These are phyloP conservation scores for Drosophila pallidifrons DNA, from an alignment of 1,140 invertebrate genomes.

Conservation along the genomic window DNA sequence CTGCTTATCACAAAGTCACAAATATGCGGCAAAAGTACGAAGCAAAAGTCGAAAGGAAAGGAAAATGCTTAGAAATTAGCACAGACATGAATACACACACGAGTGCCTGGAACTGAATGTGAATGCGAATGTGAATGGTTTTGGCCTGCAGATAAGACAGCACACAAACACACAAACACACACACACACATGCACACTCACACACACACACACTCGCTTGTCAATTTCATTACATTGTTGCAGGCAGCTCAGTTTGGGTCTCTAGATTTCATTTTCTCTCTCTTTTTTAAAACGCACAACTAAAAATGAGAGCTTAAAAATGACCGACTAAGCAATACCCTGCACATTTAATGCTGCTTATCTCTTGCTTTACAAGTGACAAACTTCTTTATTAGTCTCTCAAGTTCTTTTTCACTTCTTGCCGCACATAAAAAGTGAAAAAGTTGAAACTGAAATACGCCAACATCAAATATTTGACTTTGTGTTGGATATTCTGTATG, in stretches of 20 bases:
- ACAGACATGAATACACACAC: constrained; percentile 77
- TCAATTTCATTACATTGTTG: constrained; percentile 80
- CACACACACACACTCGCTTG: constrained; percentile 28
- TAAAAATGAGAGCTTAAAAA: constrained; percentile 14
- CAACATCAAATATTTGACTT: constrained; percentile 81
- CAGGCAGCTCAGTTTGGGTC: constrained; percentile 28
- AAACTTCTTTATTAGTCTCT: background rate
- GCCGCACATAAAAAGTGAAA: constrained; percentile 26
- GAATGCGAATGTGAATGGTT: constrained; percentile 41
- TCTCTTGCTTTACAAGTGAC: background rate
- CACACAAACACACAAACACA: constrained; percentile 16
- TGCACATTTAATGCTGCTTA: background rate
- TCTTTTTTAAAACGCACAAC: constrained; percentile 54
- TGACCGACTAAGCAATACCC: background rate
- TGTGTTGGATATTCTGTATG: constrained; percentile 46
- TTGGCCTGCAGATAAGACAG: constrained; percentile 65
- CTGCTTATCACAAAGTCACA: constrained; percentile 54
- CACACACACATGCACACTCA: constrained; percentile 7
- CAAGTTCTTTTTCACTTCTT: background rate
- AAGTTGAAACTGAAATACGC: constrained; percentile 75
- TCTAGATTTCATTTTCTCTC: constrained; percentile 30
- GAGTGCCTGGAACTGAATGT: constrained; percentile 49
- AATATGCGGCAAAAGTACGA: constrained; percentile 38
- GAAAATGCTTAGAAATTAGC: constrained; percentile 78
- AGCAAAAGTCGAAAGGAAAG: constrained; percentile 11